A percentile compares a stretch with the other conserved stretches of the same genome.
phyloP scores from a whole-genome alignment of 2,797 vertebrate genomes.

The Anomalospiza imberbis region DNA sequence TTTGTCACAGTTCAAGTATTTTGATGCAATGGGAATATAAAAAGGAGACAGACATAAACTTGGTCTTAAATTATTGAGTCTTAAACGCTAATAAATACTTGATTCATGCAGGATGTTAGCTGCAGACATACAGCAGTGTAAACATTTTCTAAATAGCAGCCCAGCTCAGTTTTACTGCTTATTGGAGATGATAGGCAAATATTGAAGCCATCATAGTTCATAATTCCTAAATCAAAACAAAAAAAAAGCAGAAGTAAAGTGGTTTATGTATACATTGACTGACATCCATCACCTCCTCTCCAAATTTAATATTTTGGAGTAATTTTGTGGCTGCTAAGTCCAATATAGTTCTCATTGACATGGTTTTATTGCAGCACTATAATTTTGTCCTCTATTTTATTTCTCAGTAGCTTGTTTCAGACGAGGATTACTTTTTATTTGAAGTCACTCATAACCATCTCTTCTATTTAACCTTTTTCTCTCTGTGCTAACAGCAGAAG shows the following conservation, averaged over 20 bases:
- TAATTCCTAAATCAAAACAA: not conserved
- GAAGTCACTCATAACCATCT: not conserved
- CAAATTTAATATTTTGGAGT: not conserved
- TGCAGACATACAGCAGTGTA: not conserved
- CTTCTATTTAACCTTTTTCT: not conserved
- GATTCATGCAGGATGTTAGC: not conserved
- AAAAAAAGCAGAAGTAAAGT: not conserved
- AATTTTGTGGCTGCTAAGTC: not conserved
- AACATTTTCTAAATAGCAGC: not conserved
- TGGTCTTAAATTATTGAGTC: not conserved
- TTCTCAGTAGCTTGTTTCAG: not conserved
- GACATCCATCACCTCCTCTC: rapidly evolving
- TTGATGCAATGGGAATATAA: not conserved
- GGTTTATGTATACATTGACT: not conserved
- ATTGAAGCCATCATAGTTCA: not conserved
- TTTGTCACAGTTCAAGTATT: not conserved
- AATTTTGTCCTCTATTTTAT: not conserved
- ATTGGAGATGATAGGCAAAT: not conserved
- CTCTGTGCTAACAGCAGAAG: not conserved
- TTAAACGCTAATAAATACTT: not conserved
- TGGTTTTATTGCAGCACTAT: not conserved
- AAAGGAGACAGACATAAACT: not conserved
- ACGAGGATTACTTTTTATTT: not conserved
- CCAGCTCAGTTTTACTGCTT: not conserved
- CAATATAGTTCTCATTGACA: not conserved